Evolutionary conservation across 2,888 invertebrate species (phyloP), one percentile per base, ranked within the genome.

Genomic region (Yponomeuta sedellus): DNA sequence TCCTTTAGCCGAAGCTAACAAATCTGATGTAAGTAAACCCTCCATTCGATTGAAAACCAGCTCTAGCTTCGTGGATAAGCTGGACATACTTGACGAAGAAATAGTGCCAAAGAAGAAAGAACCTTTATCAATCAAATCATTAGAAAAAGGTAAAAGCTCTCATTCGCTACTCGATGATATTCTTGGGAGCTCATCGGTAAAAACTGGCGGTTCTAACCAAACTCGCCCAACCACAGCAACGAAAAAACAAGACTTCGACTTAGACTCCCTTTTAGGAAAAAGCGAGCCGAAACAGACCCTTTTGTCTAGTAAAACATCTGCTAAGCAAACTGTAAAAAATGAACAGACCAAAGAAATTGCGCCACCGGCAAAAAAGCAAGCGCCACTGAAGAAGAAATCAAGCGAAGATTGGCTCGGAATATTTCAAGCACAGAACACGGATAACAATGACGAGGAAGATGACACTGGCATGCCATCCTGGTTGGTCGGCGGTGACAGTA

Each of bases 141-240:
- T 79, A 68, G 83, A 86, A 66, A 88, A 81, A 71, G 83, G 84
- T 1, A 90, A 85, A 71, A 88, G 85, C 71, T 85, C 89, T 1
- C 88, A 88, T 69, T 88, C 86, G n/a, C 79, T 88, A 69, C 75
- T 93, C 63, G 88, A 92, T 65, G 93, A 93, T 76, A 92, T 93
- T 69, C 80, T 93, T 67, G 93, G 93, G 25, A 83, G 88, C 10
- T 77, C 92, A 52, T 77, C 85, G 4, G 75, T 74, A 61, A 87
- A 87, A 77, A 70, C 77, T 6, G 72, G 68, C 11, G 71, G 70
- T 11, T 71, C 77, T 5, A 77, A 66, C 67, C 79, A 77, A 72
- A 66, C 73, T 2, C 76, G 76, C 69, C 78, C 83, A 10, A 67
- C 73, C 4, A 81, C 80, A 64, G 75, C 78, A 44, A 71, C 71